These are phyloP conservation scores for Epinotia nisella DNA, from an alignment of 2,888 invertebrate genomes.

Conservation along the genomic window DNA sequence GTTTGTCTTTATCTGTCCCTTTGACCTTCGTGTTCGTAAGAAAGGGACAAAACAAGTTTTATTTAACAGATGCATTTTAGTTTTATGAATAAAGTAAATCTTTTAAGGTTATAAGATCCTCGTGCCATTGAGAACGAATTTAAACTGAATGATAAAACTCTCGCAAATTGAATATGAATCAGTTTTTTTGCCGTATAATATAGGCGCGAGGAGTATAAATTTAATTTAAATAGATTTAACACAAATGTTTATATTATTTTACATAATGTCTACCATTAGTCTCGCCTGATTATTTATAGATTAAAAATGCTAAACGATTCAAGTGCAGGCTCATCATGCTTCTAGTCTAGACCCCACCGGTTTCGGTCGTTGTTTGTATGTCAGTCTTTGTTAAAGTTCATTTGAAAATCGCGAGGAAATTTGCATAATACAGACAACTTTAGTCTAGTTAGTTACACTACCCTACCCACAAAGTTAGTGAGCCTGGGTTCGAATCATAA, in stretches of 20 bases:
- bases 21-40: no score
- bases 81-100: no score
- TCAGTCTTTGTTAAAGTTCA: not conserved
- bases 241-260: conserved; percentile 21
- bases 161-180: not conserved
- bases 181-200: not conserved
- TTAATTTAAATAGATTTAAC: conserved; percentile 6
- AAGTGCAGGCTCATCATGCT: not conserved
- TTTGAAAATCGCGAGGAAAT: not conserved
- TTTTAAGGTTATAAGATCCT: no score
- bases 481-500: no score
- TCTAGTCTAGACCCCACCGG: not conserved
- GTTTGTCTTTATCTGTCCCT: no score
- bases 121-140: no score
- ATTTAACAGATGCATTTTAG: no score
- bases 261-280: conserved; percentile 17
- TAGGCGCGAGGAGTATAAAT: not conserved
- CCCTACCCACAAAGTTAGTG: no score
- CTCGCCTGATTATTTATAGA: conserved; percentile 5
- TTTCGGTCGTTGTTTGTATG: not conserved
- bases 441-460: no score
- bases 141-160: not conserved
- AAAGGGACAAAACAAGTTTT: no score
- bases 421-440: no score
- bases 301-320: not conserved